Percentiles rank a stretch among this genome's conserved stretches.
Conservation (phyloP, 2,888 invertebrate species). For the Eucera pruinosa region DNA sequence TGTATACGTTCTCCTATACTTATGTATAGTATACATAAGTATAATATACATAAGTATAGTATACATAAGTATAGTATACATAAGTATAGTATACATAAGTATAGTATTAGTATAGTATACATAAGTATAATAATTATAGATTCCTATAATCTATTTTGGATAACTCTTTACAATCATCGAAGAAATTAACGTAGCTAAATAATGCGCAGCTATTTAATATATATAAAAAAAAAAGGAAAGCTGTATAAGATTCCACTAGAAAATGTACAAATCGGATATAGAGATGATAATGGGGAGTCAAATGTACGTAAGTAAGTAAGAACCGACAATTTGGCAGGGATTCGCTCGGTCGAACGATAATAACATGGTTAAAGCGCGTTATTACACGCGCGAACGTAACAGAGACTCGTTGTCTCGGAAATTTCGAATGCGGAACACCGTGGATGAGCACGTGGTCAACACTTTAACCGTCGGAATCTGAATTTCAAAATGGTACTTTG, state of each 20-base stretch:
- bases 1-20: too few relatives aligned
- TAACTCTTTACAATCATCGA: too few relatives aligned
- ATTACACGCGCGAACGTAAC: constrained; percentile 27
- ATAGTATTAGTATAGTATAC: too few relatives aligned
- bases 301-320: neutral
- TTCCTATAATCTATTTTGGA: too few relatives aligned
- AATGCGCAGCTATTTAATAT: too few relatives aligned
- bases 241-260: neutral
- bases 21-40: too few relatives aligned
- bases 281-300: neutral
- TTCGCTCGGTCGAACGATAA: neutral
- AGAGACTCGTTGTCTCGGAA: neutral
- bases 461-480: constrained; percentile 42
- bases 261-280: neutral
- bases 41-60: too few relatives aligned
- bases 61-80: too few relatives aligned
- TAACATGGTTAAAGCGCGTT: constrained; percentile 2
- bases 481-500: constrained; percentile 60
- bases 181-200: too few relatives aligned
- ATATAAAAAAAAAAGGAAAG: too few relatives aligned
- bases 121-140: too few relatives aligned
- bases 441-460: constrained; percentile 43
- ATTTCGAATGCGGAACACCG: neutral
- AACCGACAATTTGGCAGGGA: neutral
- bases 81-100: too few relatives aligned